A percentile compares a stretch with the other conserved stretches of the same genome.
Conservation (phyloP, 2,113 vertebrate genomes). For the Gobiocypris rarus region DNA sequence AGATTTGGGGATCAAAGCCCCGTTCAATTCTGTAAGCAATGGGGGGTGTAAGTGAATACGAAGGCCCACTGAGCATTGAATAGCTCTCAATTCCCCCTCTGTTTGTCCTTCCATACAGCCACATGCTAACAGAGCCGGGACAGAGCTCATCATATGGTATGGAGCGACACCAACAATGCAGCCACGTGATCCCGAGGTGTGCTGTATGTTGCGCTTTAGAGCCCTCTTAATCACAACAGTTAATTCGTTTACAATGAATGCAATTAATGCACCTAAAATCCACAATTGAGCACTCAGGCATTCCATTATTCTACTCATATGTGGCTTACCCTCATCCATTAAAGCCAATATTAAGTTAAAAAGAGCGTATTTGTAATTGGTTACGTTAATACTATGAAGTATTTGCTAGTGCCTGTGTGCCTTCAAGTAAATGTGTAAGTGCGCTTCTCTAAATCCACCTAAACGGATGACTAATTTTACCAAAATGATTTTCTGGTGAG, state of each 20-base stretch:
- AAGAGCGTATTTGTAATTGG: constrained; percentile 5
- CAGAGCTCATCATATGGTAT: constrained; percentile 40
- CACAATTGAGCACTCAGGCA: background rate
- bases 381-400: constrained; percentile 1
- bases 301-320: constrained; percentile 16
- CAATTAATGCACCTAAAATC: constrained; percentile 22
- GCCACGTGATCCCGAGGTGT: constrained; percentile 8
- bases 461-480: constrained; percentile 66
- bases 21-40: constrained; percentile 67
- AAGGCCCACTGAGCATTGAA: constrained; percentile 75
- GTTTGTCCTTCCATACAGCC: constrained; percentile 43
- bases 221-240: background rate
- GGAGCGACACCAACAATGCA: constrained; percentile 10
- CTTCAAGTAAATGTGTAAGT: constrained; percentile 20
- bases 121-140: constrained; percentile 28
- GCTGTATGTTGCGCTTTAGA: constrained; percentile 12
- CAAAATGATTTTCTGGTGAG: constrained; percentile 67
- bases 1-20: constrained; percentile 72
- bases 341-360: constrained; percentile 27
- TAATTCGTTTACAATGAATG: constrained; percentile 12
- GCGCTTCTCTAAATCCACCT: constrained; percentile 47
- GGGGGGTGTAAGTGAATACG: constrained; percentile 75
- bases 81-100: constrained; percentile 44
- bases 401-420: constrained; percentile 22
- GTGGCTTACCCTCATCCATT: constrained; percentile 24